A percentile compares a stretch with the other conserved stretches of the same genome.
phyloP scores from a whole-genome alignment of 2,113 vertebrate genomes.

The Meleagris gallopavo region DNA sequence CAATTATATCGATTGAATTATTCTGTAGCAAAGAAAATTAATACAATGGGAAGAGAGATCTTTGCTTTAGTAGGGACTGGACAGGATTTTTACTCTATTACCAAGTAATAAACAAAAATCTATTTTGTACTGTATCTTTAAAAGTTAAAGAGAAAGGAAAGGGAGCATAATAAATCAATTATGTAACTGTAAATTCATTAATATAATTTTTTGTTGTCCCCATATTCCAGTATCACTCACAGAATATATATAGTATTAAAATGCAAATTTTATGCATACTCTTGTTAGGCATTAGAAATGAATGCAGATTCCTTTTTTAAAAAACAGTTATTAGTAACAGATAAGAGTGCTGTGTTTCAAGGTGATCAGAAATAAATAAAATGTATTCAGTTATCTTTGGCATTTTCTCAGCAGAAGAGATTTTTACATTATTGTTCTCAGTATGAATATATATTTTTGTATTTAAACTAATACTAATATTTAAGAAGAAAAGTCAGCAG shows the following conservation, averaged over 20 bases:
- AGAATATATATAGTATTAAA: not conserved
- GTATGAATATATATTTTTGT: constrained; percentile 18
- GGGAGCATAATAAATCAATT: not conserved
- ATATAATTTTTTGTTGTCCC: constrained; percentile 17
- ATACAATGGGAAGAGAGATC: not conserved
- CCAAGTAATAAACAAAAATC: constrained; percentile 53
- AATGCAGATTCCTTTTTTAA: not conserved
- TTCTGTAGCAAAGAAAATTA: constrained; percentile 2
- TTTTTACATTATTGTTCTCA: constrained; percentile 19
- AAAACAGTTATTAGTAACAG: not conserved
- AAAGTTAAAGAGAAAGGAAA: not conserved
- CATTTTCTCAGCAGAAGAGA: constrained; percentile 28
- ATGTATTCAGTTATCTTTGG: not conserved
- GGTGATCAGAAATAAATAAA: constrained; percentile 23
- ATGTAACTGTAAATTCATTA: constrained; percentile 38
- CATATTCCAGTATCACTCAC: not conserved
- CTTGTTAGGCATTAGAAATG: constrained; percentile 2
- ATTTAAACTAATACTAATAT: not conserved
- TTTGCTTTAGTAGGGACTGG: constrained; percentile 37
- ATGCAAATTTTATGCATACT: not conserved
- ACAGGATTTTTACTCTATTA: constrained; percentile 70
- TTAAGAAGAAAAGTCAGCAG: not conserved
- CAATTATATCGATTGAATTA: not conserved
- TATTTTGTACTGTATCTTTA: constrained; percentile 46
- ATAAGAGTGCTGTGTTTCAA: not conserved